These are phyloP conservation scores for Yoshiicerus persimilis DNA, from an alignment of 1,140 invertebrate genomes.

Conservation along the genomic window DNA sequence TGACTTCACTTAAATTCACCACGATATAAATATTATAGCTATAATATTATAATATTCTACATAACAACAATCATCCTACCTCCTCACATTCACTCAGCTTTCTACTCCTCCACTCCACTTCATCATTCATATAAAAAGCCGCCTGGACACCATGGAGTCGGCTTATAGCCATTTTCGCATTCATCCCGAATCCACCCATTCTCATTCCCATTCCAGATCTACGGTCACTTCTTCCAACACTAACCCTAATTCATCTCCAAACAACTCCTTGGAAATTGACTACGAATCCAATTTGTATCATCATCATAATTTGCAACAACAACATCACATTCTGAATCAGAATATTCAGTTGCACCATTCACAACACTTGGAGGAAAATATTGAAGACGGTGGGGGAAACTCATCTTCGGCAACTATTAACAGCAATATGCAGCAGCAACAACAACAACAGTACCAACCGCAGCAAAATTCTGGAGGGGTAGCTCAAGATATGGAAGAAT, in stretches of 20 bases:
- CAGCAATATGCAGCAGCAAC: background rate
- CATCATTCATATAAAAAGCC: constrained; percentile 24
- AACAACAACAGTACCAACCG: background rate
- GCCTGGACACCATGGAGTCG: constrained; percentile 32
- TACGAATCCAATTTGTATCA: constrained; percentile 19
- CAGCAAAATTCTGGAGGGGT: background rate
- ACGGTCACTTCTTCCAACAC: background rate
- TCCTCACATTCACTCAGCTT: background rate
- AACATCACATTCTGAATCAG: background rate
- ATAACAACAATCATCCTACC: background rate
- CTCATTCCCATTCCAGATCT: background rate
- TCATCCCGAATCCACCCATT: constrained; percentile 16
- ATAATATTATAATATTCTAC: background rate
- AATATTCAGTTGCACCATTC: background rate
- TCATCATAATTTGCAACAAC: constrained; percentile 20
- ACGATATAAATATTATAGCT: background rate
- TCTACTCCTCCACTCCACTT: background rate
- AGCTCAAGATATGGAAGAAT: constrained; percentile 18
- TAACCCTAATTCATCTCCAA: background rate
- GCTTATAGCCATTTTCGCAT: constrained; percentile 39
- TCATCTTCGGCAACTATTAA: background rate
- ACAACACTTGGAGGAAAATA: constrained; percentile 10
- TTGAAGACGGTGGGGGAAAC: background rate
- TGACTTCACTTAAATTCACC: background rate
- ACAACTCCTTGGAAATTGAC: background rate